These are phyloP conservation scores for Bradypodion ventrale DNA, from an alignment of 2,797 vertebrate genomes.

Conservation along the genomic window DNA sequence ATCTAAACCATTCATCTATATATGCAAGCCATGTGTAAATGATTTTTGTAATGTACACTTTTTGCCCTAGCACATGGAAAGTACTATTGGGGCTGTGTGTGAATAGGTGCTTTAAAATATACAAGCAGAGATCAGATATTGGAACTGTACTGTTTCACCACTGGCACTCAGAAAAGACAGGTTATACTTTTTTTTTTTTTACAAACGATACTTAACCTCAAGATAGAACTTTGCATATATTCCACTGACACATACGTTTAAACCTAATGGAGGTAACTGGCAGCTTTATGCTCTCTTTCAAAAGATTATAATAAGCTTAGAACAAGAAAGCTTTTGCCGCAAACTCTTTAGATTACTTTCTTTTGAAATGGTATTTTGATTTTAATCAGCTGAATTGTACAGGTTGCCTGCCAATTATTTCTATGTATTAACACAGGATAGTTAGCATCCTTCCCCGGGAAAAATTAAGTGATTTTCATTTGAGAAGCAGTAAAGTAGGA, in stretches of 20 bases:
- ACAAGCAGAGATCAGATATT: not conserved
- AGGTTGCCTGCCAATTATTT: not conserved
- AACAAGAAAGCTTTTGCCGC: not conserved
- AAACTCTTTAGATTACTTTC: not conserved
- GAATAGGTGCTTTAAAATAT: not conserved
- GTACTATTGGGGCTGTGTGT: not conserved
- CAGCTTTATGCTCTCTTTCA: not conserved
- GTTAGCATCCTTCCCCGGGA: constrained; percentile 10
- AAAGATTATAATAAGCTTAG: not conserved
- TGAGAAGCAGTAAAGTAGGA: constrained; percentile 34
- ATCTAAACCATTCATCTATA: too few relatives aligned
- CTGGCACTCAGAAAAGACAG: not conserved
- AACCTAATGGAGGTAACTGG: not conserved
- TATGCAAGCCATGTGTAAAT: not conserved
- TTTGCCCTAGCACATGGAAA: not conserved
- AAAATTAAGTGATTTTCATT: constrained; percentile 36
- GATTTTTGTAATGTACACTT: not conserved
- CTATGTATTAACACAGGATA: not conserved
- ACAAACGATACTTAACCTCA: not conserved
- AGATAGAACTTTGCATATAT: not conserved
- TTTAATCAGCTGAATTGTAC: not conserved
- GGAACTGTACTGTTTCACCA: not conserved
- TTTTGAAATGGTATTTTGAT: not conserved
- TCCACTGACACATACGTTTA: not conserved
- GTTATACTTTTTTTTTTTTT: not conserved